Evolutionary conservation across 2,113 vertebrate genomes (phyloP).

Genomic region (Anolis carolinensis): DNA sequence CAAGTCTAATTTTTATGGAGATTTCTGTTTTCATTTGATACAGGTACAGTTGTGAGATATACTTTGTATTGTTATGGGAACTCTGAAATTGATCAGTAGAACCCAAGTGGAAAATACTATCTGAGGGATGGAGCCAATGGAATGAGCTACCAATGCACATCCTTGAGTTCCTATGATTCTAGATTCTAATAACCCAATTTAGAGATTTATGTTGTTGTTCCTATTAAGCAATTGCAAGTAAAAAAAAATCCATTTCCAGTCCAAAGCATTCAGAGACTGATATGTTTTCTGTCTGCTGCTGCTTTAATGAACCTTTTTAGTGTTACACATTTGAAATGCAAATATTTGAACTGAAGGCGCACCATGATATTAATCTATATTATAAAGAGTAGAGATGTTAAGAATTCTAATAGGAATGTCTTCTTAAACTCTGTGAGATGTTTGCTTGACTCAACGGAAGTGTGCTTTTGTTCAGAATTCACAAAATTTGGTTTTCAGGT

Average conservation of each 20-base stretch:
- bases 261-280: too few relatives aligned
- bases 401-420: background rate
- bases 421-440: too few relatives aligned
- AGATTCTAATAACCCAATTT: background rate
- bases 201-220: background rate
- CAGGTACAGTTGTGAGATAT: background rate
- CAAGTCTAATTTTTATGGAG: background rate
- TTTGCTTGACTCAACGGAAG: background rate
- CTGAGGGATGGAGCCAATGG: background rate
- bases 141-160: background rate
- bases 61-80: background rate
- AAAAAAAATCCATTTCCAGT: too few relatives aligned
- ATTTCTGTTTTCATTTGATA: background rate
- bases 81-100: background rate
- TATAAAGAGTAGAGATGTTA: background rate
- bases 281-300: background rate
- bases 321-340: background rate
- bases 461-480: background rate
- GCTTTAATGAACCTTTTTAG: too few relatives aligned
- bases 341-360: background rate
- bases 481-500: background rate
- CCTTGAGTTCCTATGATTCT: background rate
- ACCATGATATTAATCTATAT: background rate
- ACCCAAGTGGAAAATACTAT: background rate
- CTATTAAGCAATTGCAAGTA: background rate